phyloP scores from a whole-genome alignment of 2,888 invertebrate species.

The Alentia gelatinosa region DNA sequence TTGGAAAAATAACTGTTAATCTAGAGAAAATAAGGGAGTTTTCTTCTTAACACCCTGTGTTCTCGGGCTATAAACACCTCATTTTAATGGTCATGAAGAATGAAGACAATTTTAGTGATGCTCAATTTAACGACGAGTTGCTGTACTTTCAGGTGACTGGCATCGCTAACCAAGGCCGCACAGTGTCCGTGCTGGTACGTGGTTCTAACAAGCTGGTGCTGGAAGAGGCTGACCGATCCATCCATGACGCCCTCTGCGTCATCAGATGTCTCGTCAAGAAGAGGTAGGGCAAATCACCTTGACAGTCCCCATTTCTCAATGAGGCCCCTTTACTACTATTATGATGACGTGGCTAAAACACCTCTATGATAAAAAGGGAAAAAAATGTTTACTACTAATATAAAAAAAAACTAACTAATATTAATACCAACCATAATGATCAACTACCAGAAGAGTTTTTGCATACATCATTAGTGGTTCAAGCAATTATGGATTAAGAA shows the following conservation, averaged over 20 bases:
- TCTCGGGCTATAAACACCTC: neutral
- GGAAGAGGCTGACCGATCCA: slow-evolving; percentile 93
- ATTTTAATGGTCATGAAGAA: neutral
- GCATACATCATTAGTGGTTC: too few species aligned
- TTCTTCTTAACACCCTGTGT: neutral
- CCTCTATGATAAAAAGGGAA: too few species aligned
- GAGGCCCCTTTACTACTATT: too few species aligned
- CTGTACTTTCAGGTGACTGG: slow-evolving; percentile 87
- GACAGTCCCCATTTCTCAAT: too few species aligned
- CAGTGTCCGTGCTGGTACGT: slow-evolving; percentile 94
- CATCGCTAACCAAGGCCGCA: slow-evolving; percentile 91
- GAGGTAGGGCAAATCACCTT: slow-evolving; percentile 78
- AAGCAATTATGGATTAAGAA: too few species aligned
- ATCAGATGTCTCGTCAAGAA: slow-evolving; percentile 98
- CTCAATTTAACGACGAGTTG: neutral
- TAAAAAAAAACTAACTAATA: neutral
- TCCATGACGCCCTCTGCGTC: slow-evolving; percentile 95
- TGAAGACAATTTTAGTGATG: neutral
- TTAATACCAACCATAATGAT: too few species aligned
- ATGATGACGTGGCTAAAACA: too few species aligned
- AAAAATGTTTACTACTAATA: too few species aligned
- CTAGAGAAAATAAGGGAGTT: neutral
- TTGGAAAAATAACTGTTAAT: neutral
- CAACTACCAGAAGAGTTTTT: too few species aligned
- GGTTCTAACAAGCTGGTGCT: slow-evolving; percentile 93